Evolutionary conservation across 2,113 vertebrate species (phyloP).

Genomic region (Myocastor coypus): DNA sequence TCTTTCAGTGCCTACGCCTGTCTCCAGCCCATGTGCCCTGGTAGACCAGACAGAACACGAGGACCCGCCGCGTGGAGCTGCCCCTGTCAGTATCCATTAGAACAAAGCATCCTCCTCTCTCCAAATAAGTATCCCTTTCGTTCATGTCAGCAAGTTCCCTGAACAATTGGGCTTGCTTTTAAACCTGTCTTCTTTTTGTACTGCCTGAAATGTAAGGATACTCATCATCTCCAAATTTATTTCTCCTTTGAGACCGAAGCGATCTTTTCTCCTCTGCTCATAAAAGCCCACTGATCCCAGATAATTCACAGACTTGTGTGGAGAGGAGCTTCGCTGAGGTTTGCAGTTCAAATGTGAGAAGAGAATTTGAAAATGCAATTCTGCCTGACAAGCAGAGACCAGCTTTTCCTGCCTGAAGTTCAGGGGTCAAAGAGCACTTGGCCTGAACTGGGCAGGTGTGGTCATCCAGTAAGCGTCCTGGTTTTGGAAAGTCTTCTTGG

Average conservation of each 20-base stretch:
- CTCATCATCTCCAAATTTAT: conserved; percentile 30
- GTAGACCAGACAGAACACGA: not conserved
- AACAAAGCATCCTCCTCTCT: not conserved
- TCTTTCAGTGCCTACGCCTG: not conserved
- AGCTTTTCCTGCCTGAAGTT: not conserved
- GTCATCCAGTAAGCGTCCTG: fast-evolving
- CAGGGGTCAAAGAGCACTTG: not conserved
- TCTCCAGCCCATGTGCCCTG: not conserved
- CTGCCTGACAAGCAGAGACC: not conserved
- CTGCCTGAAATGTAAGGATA: conserved; percentile 11
- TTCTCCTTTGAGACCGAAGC: conserved; percentile 25
- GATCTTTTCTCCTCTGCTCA: conserved; percentile 53
- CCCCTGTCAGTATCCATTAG: conserved; percentile 39
- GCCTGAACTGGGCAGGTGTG: not conserved
- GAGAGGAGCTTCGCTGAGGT: conserved; percentile 56
- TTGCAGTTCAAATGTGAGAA: conserved; percentile 62
- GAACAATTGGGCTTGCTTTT: conserved; percentile 31
- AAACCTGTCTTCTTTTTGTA: not conserved
- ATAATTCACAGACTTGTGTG: conserved; percentile 57
- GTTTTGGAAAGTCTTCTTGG: not conserved
- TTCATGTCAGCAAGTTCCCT: conserved; percentile 19
- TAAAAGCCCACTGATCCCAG: conserved; percentile 65
- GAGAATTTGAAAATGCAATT: conserved; percentile 52
- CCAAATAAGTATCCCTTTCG: not conserved
- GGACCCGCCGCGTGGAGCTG: not conserved